phyloP scores from a whole-genome alignment of 2,113 vertebrate genomes.

The Oreochromis niloticus region DNA sequence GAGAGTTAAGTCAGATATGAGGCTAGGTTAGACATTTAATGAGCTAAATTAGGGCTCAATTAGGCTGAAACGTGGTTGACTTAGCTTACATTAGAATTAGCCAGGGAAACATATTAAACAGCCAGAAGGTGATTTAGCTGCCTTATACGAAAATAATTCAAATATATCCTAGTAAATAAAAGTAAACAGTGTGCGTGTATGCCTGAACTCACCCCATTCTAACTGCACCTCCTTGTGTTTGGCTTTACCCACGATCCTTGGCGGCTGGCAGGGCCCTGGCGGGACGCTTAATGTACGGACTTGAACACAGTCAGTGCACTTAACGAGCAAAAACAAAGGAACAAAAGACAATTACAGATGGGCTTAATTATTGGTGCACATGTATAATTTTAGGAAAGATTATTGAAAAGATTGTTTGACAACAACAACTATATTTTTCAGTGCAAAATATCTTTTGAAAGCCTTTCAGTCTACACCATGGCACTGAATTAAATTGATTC shows the following conservation, averaged over 20 bases:
- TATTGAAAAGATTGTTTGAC: not conserved
- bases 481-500: not conserved
- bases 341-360: not conserved
- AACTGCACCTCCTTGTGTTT: constrained; percentile 94
- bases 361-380: not conserved
- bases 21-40: constrained; percentile 33
- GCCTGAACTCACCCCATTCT: constrained; percentile 84
- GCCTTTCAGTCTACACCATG: not conserved
- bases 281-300: constrained; percentile 86
- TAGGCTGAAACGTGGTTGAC: constrained; percentile 28
- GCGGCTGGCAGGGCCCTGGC: constrained; percentile 84
- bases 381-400: not conserved
- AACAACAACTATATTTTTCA: not conserved
- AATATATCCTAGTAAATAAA: not conserved
- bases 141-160: not conserved
- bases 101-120: not conserved
- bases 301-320: constrained; percentile 87
- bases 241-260: constrained; percentile 84
- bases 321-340: constrained; percentile 20
- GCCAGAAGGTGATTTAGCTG: constrained; percentile 20
- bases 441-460: not conserved
- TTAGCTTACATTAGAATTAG: constrained; percentile 12
- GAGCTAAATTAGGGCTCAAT: constrained; percentile 36
- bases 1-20: constrained; percentile 24
- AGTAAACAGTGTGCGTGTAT: not conserved